Percentiles rank a stretch among this genome's conserved stretches.
These are phyloP conservation scores for Aphyosemion australe DNA, from an alignment of 2,113 vertebrate species.

Conservation along the genomic window DNA sequence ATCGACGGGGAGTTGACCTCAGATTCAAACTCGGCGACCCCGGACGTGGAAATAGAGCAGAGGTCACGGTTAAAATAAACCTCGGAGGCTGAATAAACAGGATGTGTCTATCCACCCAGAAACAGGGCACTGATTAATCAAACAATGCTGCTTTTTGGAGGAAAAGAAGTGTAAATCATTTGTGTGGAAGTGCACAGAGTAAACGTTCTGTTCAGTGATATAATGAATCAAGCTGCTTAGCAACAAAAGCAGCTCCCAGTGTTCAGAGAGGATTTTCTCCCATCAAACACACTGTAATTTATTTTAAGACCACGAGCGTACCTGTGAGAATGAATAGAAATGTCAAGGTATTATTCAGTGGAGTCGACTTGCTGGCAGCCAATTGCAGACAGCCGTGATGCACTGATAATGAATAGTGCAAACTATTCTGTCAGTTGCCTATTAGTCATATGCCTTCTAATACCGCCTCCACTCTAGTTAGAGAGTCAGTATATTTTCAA, in stretches of 20 bases:
- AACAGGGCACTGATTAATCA: slow-evolving; percentile 61
- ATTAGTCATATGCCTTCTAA: slow-evolving; percentile 2
- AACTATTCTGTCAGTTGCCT: background rate
- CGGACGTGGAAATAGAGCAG: slow-evolving; percentile 15
- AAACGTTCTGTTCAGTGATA: slow-evolving; percentile 25
- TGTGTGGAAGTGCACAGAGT: slow-evolving; percentile 1
- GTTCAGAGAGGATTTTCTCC: slow-evolving; percentile 8
- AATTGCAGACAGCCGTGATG: background rate
- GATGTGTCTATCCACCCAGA: slow-evolving; percentile 60
- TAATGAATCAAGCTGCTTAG: slow-evolving; percentile 56
- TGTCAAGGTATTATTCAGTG: slow-evolving; percentile 14
- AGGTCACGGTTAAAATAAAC: slow-evolving; percentile 71
- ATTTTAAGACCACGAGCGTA: slow-evolving; percentile 36
- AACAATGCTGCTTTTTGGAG: slow-evolving; percentile 23
- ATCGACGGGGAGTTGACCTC: slow-evolving; percentile 49
- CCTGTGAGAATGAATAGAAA: slow-evolving; percentile 14
- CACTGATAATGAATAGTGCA: slow-evolving; percentile 5
- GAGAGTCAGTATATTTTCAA: background rate
- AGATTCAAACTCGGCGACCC: slow-evolving; percentile 43
- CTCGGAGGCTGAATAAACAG: slow-evolving; percentile 63
- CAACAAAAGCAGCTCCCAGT: slow-evolving; percentile 45
- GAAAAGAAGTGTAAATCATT: slow-evolving; percentile 17
- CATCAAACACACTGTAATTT: slow-evolving; percentile 31
- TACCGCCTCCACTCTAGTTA: background rate
- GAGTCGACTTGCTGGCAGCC: slow-evolving; percentile 4